A percentile compares a stretch with the other conserved stretches of the same genome.
phyloP scores from a whole-genome alignment of 2,113 vertebrate species.

The Diglossa brunneiventris region DNA sequence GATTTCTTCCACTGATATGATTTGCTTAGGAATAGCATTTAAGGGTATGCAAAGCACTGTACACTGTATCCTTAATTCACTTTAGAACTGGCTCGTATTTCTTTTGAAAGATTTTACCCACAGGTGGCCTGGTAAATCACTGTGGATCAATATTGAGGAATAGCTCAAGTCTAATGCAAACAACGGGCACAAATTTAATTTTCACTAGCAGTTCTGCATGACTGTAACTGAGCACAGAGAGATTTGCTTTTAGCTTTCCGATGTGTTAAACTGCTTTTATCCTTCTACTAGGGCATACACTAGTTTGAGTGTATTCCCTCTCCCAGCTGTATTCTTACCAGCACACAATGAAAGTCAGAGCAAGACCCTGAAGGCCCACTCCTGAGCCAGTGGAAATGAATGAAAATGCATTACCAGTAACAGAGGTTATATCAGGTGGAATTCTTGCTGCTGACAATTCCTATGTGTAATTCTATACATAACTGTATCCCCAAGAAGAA shows the following conservation, averaged over 20 bases:
- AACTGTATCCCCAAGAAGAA: background rate
- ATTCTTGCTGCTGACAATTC: conserved; percentile 4
- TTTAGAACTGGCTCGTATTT: background rate
- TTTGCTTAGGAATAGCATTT: background rate
- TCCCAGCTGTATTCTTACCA: background rate
- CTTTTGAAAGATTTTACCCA: background rate
- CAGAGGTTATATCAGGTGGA: background rate
- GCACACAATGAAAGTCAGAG: background rate
- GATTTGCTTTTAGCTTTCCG: background rate
- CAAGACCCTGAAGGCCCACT: background rate
- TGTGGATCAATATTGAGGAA: background rate
- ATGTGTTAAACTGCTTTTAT: background rate
- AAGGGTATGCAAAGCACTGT: background rate
- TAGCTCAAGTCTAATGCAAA: background rate
- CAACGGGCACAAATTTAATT: background rate
- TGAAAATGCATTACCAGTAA: background rate
- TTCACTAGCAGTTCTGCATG: fast-evolving
- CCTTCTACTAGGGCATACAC: background rate
- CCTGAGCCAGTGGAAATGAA: background rate
- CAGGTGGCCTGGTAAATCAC: background rate
- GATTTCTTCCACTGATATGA: background rate
- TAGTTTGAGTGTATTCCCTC: background rate
- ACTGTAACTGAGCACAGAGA: background rate
- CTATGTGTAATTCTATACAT: background rate
- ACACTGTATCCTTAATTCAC: background rate